Percentiles rank a stretch among this genome's conserved stretches.
Evolutionary conservation across 2,113 vertebrate genomes (phyloP).

Genomic region (Otolemur garnettii): DNA sequence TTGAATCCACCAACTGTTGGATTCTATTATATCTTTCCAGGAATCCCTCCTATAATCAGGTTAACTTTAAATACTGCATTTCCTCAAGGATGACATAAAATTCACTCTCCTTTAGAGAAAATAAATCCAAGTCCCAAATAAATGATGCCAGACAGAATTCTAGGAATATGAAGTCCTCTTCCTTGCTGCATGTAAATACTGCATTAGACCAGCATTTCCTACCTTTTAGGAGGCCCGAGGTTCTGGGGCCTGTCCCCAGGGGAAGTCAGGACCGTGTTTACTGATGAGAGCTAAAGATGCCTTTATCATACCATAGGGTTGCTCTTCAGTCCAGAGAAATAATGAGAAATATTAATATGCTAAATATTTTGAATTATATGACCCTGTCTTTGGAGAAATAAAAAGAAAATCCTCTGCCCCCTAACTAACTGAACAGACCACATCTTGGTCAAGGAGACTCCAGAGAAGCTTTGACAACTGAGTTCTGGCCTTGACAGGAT

Average conservation of each 20-base stretch:
- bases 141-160: conserved; percentile 70
- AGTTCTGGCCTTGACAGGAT: too few species aligned
- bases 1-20: conserved; percentile 64
- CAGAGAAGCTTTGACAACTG: too few species aligned
- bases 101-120: conserved; percentile 71
- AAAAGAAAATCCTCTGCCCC: too few species aligned
- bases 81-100: conserved; percentile 77
- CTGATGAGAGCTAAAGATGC: background rate
- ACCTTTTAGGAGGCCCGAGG: background rate
- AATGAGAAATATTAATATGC: too few species aligned
- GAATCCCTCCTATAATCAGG: conserved; percentile 72
- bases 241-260: background rate
- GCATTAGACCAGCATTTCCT: background rate
- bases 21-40: conserved; percentile 72
- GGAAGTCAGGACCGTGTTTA: background rate
- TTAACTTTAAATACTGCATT: conserved; percentile 78
- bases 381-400: background rate
- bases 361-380: background rate
- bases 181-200: background rate
- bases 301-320: conserved; percentile 9
- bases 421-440: too few species aligned
- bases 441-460: too few species aligned
- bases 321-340: background rate
- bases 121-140: conserved; percentile 71
- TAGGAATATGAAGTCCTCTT: conserved; percentile 60